These are phyloP conservation scores for Drosophila sp. DNA, from an alignment of 1,140 invertebrate genomes.

Conservation along the genomic window DNA sequence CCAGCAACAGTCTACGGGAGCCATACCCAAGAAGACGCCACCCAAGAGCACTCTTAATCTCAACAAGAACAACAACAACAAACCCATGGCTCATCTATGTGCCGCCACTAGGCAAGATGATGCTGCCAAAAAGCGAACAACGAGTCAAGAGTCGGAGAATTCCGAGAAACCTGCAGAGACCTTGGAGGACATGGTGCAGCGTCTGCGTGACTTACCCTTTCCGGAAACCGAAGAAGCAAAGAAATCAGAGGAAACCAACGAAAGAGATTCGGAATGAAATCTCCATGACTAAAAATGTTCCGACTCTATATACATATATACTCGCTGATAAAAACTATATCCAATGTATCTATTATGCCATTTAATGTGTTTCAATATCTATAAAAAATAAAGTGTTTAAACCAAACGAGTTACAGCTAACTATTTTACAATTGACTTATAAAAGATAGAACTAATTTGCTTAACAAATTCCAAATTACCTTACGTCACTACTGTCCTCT, in stretches of 20 bases:
- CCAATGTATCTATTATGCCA: slow-evolving; percentile 16
- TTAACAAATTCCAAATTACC: not conserved
- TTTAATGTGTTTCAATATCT: slow-evolving; percentile 25
- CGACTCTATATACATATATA: slow-evolving; percentile 26
- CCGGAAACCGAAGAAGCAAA: slow-evolving; percentile 24
- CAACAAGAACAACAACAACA: slow-evolving; percentile 25
- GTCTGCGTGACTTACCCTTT: slow-evolving; percentile 59
- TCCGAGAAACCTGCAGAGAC: slow-evolving; percentile 45
- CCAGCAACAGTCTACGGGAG: slow-evolving; percentile 59
- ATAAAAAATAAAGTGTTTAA: slow-evolving; percentile 9
- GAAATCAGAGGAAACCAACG: not conserved
- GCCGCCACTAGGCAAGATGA: slow-evolving; percentile 57
- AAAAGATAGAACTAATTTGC: not conserved
- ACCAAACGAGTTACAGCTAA: not conserved
- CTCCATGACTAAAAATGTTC: no score
- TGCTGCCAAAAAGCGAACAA: slow-evolving; percentile 52
- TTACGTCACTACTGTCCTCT: no score
- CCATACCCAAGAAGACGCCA: slow-evolving; percentile 57
- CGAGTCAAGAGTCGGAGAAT: slow-evolving; percentile 15
- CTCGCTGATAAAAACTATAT: slow-evolving; percentile 42
- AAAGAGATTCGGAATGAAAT: not conserved
- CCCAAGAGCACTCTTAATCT: slow-evolving; percentile 3
- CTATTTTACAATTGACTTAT: not conserved
- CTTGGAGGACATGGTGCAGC: slow-evolving; percentile 72
- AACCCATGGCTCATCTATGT: slow-evolving; percentile 54